Evolutionary conservation across 2,888 invertebrate genomes (phyloP).

Genomic region (Hybos culiciformis): DNA sequence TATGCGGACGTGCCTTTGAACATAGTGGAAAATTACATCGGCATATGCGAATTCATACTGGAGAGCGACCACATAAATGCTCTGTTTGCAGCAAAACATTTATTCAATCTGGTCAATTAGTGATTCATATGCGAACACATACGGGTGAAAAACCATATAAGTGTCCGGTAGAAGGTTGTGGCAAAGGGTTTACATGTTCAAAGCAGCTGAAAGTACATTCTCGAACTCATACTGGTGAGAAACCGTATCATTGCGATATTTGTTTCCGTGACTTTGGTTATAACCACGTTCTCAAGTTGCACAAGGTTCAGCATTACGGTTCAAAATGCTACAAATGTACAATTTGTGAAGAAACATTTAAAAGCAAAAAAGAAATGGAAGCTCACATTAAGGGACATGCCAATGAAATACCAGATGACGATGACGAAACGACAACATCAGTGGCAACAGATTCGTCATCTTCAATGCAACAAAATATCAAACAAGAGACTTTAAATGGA

Average conservation of each 20-base stretch:
- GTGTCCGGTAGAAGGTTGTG: conserved; percentile 67
- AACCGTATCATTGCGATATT: conserved; percentile 82
- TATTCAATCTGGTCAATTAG: conserved; percentile 80
- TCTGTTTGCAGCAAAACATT: conserved; percentile 78
- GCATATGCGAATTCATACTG: conserved; percentile 80
- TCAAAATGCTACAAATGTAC: conserved; percentile 88
- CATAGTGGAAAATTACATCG: conserved; percentile 82
- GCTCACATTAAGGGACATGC: conserved; percentile 71
- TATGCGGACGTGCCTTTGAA: conserved; percentile 78
- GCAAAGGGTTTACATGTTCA: conserved; percentile 83
- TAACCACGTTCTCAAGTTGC: conserved; percentile 78
- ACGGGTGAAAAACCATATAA: conserved; percentile 78
- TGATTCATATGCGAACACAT: conserved; percentile 81
- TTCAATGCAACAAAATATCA: conserved; percentile 2
- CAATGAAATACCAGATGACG: conserved; percentile 44
- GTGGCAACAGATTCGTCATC: conserved; percentile 4
- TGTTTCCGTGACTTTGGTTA: conserved; percentile 84
- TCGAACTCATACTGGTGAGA: conserved; percentile 80
- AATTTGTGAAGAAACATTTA: conserved; percentile 80
- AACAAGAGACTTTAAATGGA: conserved; percentile 4
- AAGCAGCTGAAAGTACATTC: conserved; percentile 86
- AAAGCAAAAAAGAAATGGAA: conserved; percentile 82
- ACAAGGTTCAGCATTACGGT: conserved; percentile 81
- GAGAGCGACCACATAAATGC: conserved; percentile 81
- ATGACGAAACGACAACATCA: conserved; percentile 14